These are phyloP conservation scores for Tinea semifulvella DNA, from an alignment of 2,888 invertebrate species.

Conservation along the genomic window DNA sequence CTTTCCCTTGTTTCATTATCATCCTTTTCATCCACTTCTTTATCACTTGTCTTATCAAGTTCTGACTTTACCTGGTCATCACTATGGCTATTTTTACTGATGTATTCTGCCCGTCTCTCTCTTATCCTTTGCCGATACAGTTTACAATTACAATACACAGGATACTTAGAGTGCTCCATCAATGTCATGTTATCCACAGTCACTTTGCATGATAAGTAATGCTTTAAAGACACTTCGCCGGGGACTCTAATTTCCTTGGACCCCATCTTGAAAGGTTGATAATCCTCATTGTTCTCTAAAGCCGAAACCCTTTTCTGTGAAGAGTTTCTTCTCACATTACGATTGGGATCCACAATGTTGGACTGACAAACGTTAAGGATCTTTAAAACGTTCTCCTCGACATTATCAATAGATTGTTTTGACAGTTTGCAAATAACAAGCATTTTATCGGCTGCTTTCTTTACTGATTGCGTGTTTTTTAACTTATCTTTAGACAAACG, in stretches of 20 bases:
- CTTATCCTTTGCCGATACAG: constrained; percentile 27
- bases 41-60: too few species aligned
- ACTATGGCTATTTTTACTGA: too few species aligned
- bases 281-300: too few species aligned
- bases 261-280: constrained; percentile 23
- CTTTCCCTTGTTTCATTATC: background rate
- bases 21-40: background rate
- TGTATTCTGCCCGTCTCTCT: background rate
- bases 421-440: constrained; percentile 54
- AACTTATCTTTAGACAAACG: constrained; percentile 43
- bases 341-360: background rate
- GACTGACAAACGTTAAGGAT: constrained; percentile 32
- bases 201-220: constrained; percentile 46
- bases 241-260: constrained; percentile 38
- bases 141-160: constrained; percentile 45
- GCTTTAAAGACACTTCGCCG: constrained; percentile 38
- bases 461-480: constrained; percentile 45
- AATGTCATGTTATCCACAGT: constrained; percentile 31
- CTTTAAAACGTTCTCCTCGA: constrained; percentile 45
- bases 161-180: constrained; percentile 39
- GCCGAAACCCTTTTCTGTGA: too few species aligned
- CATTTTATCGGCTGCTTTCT: constrained; percentile 50
- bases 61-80: too few species aligned
- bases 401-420: constrained; percentile 53
- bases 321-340: too few species aligned